Percentiles rank a stretch among this genome's conserved stretches.
These are phyloP conservation scores for Tortricodes alternella DNA, from an alignment of 2,888 invertebrate species.

Conservation along the genomic window DNA sequence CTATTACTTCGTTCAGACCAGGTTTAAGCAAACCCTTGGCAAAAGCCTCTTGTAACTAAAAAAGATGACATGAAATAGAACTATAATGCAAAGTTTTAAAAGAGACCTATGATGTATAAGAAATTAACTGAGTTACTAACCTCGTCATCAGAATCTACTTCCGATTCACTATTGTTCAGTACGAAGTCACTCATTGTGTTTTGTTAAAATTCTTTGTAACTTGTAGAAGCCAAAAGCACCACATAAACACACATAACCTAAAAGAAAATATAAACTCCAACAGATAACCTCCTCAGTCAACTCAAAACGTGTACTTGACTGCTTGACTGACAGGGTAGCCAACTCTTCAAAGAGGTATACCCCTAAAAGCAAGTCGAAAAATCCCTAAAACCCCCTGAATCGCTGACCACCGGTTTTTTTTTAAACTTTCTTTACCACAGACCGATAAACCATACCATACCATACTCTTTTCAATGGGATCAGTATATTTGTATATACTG, in stretches of 20 bases:
- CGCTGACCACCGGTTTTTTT: too few species aligned
- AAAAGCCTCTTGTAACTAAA: conserved; percentile 94
- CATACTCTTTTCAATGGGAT: too few species aligned
- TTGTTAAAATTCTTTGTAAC: conserved; percentile 17
- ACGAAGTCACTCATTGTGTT: conserved; percentile 68
- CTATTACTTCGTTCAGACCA: conserved; percentile 89
- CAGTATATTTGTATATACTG: too few species aligned
- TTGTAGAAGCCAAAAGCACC: conserved; percentile 32
- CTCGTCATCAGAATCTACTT: conserved; percentile 83
- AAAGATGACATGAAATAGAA: conserved; percentile 33
- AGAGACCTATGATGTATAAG: background rate
- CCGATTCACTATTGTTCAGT: conserved; percentile 75
- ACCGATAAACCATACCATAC: too few species aligned
- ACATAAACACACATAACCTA: conserved; percentile 32
- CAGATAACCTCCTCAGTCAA: too few species aligned
- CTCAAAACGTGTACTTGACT: too few species aligned
- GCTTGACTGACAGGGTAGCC: too few species aligned
- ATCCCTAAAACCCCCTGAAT: too few species aligned
- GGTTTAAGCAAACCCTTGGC: conserved; percentile 92
- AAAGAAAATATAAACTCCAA: too few species aligned
- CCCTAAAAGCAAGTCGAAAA: too few species aligned
- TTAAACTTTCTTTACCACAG: too few species aligned
- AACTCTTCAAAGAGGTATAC: too few species aligned
- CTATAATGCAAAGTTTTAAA: background rate
- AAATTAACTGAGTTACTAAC: conserved; percentile 52